Evolutionary conservation across 2,888 invertebrate species (phyloP).

Genomic region (Meghimatium bilineatum): DNA sequence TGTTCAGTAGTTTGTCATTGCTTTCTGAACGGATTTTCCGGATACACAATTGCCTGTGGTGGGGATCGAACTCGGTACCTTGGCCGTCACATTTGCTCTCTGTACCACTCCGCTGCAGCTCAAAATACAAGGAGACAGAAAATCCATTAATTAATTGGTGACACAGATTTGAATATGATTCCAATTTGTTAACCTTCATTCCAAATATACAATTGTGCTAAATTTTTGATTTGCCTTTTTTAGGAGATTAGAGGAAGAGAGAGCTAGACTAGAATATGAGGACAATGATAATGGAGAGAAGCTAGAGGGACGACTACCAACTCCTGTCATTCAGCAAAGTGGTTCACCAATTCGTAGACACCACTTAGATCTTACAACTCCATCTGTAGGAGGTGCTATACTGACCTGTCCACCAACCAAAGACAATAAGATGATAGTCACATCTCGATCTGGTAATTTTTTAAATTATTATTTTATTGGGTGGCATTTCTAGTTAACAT

Average conservation of each 20-base stretch:
- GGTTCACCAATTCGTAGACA: constrained; percentile 60
- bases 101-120: too few relatives aligned
- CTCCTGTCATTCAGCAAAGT: constrained; percentile 62
- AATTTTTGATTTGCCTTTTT: not conserved
- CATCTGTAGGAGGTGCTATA: constrained; percentile 72
- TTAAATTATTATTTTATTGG: not conserved
- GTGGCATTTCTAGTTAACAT: not conserved
- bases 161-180: too few relatives aligned
- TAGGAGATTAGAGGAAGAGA: constrained; percentile 37
- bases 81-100: too few relatives aligned
- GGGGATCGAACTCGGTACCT: too few relatives aligned
- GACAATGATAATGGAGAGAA: constrained; percentile 26
- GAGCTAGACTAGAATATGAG: constrained; percentile 9
- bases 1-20: too few relatives aligned
- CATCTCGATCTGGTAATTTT: constrained; percentile 47
- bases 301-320: constrained; percentile 66
- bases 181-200: not conserved
- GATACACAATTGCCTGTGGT: too few relatives aligned
- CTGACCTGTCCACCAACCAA: constrained; percentile 63
- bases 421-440: constrained; percentile 45
- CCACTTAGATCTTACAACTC: constrained; percentile 75
- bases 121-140: too few relatives aligned
- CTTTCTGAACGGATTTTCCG: too few relatives aligned
- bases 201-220: not conserved
- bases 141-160: too few relatives aligned